phyloP scores from a whole-genome alignment of 2,113 vertebrate species.

The Scomber colias region DNA sequence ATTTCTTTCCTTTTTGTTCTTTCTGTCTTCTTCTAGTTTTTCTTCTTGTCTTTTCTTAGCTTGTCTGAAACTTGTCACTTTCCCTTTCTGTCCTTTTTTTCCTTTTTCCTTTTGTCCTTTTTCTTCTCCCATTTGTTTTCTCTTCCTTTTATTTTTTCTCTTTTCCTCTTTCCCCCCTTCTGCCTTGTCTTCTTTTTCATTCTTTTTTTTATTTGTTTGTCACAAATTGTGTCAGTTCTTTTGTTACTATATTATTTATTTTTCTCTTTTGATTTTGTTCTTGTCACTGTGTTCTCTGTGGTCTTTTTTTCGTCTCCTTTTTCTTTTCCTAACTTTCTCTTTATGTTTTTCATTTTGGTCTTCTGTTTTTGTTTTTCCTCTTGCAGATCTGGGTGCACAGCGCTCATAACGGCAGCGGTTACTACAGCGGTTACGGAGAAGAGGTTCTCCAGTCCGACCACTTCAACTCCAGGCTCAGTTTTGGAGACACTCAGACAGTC shows the following conservation, averaged over 20 bases:
- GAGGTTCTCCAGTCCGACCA: constrained; percentile 98
- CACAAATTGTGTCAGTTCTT: too few relatives aligned
- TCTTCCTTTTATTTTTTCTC: too few relatives aligned
- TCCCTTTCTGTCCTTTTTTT: neutral
- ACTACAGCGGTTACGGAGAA: constrained; percentile 97
- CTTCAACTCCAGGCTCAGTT: constrained; percentile 95
- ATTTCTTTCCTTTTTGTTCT: neutral
- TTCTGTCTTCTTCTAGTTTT: neutral
- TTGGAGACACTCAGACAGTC: constrained; percentile 95
- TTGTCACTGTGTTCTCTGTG: neutral
- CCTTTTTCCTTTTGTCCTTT: neutral
- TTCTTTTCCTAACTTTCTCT: too few relatives aligned
- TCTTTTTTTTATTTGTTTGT: too few relatives aligned
- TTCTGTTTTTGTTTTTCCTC: neutral
- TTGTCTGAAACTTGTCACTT: too few relatives aligned
- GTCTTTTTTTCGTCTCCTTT: too few relatives aligned
- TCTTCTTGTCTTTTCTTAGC: neutral
- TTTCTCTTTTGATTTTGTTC: too few relatives aligned
- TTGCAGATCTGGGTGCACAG: constrained; percentile 98
- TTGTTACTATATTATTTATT: too few relatives aligned
- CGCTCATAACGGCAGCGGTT: constrained; percentile 96
- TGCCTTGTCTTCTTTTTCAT: too few relatives aligned
- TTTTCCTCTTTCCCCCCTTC: too few relatives aligned
- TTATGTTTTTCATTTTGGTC: too few relatives aligned
- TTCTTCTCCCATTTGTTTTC: too few relatives aligned